Percentiles rank a stretch among this genome's conserved stretches.
Conservation (phyloP, 2,888 invertebrate genomes). For the Hololepta plana region DNA sequence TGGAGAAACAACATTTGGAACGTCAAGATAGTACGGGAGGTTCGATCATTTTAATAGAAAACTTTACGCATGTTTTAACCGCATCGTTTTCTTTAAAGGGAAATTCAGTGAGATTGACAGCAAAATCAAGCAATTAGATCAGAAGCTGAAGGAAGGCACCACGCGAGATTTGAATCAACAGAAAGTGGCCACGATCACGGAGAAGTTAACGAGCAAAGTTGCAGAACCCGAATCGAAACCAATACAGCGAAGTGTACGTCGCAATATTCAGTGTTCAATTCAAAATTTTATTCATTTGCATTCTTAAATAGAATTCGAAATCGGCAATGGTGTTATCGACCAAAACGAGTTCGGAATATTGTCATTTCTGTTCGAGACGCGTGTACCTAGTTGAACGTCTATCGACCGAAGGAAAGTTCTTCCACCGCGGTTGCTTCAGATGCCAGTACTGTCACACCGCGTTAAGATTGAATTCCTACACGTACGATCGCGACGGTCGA, state of each 20-base stretch:
- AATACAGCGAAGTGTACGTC: constrained; percentile 30
- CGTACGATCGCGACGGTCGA: constrained; percentile 50
- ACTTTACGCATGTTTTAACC: constrained; percentile 10
- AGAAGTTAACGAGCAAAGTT: constrained; percentile 40
- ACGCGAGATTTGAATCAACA: constrained; percentile 39
- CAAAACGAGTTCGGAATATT: constrained; percentile 53
- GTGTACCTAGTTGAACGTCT: constrained; percentile 90
- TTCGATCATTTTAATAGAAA: too few species aligned
- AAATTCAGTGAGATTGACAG: constrained; percentile 58
- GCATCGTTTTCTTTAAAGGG: constrained; percentile 21
- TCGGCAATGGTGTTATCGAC: constrained; percentile 39
- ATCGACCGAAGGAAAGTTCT: constrained; percentile 73
- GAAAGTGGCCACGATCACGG: constrained; percentile 79
- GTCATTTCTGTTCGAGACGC: constrained; percentile 76
- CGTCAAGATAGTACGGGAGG: constrained; percentile 36
- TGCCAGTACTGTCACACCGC: constrained; percentile 84
- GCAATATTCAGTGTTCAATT: constrained; percentile 1
- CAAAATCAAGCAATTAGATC: constrained; percentile 49
- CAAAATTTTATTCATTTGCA: constrained; percentile 12
- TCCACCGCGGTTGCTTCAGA: constrained; percentile 83
- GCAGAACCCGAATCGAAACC: constrained; percentile 15
- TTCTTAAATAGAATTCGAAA: constrained; percentile 40
- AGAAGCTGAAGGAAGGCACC: constrained; percentile 61
- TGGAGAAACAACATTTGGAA: constrained; percentile 44
- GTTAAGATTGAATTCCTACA: constrained; percentile 62